Evolutionary conservation across 2,113 vertebrate genomes (phyloP).

Genomic region (Coturnix japonica): DNA sequence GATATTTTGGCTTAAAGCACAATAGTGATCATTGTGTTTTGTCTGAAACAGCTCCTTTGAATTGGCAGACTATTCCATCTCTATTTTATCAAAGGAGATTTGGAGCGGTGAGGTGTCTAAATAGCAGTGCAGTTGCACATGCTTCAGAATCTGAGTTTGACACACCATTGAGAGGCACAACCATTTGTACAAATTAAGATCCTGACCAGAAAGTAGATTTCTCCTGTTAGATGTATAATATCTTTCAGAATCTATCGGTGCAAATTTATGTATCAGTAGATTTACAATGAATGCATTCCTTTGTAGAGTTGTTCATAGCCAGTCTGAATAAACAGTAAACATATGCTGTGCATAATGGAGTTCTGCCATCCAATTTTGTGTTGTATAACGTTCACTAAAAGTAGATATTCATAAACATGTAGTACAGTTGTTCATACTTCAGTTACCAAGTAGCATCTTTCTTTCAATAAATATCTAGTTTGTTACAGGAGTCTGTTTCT

Average conservation of each 20-base stretch:
- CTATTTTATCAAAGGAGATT: neutral
- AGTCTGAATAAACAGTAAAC: conserved; percentile 6
- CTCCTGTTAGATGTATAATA: neutral
- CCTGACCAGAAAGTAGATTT: neutral
- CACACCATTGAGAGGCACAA: neutral
- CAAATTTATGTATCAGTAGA: neutral
- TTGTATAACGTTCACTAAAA: neutral
- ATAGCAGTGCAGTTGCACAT: neutral
- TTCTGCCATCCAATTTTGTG: neutral
- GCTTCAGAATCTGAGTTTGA: neutral
- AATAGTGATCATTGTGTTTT: neutral
- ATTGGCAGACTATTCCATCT: neutral
- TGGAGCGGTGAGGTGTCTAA: neutral
- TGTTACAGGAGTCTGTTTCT: neutral
- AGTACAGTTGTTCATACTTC: neutral
- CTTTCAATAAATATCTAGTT: neutral
- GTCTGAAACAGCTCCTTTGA: neutral
- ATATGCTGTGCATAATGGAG: conserved; percentile 29
- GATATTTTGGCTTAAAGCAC: neutral
- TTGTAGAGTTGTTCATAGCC: neutral
- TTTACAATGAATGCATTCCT: neutral
- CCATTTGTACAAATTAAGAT: neutral
- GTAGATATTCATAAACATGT: conserved; percentile 18
- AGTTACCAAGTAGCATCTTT: neutral
- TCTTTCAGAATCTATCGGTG: neutral